Conservation (phyloP, 2,113 vertebrate species). For the Macquaria australasica region DNA sequence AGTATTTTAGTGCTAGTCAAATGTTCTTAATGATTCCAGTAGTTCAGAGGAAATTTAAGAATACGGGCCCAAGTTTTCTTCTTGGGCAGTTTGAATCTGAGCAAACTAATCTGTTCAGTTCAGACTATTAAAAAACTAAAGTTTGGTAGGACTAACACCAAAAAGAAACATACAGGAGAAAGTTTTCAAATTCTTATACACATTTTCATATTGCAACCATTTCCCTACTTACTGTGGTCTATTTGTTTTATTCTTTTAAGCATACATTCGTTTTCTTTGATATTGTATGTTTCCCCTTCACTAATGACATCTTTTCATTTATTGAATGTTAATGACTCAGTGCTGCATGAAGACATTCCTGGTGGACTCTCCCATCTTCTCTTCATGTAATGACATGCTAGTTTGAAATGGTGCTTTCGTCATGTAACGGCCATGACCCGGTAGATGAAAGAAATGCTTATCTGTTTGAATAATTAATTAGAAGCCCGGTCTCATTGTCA, state of each 20-base stretch:
- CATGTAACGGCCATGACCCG: constrained; percentile 20
- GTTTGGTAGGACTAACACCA: neutral
- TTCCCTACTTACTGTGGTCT: neutral
- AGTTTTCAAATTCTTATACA: too few relatives aligned
- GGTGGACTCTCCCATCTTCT: constrained; percentile 2
- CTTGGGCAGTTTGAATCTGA: neutral
- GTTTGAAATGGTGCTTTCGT: constrained; percentile 21
- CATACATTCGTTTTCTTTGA: neutral
- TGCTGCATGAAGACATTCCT: constrained; percentile 4
- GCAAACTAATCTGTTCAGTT: neutral
- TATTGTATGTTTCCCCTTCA: neutral
- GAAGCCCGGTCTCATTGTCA: constrained; percentile 25
- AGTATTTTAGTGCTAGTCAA: neutral
- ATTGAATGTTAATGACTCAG: constrained; percentile 13
- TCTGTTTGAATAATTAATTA: constrained; percentile 59
- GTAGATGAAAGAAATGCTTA: constrained; percentile 41
- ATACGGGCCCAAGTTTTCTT: neutral
- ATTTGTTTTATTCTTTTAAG: neutral
- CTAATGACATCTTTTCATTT: neutral
- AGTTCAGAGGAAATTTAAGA: neutral
- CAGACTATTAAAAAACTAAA: neutral
- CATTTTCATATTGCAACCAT: neutral
- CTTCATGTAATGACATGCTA: neutral
- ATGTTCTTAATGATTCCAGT: neutral
- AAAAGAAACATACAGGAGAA: neutral